These are phyloP conservation scores for Megalonaias nervosa DNA, from an alignment of 1,140 invertebrate genomes.

Conservation along the genomic window DNA sequence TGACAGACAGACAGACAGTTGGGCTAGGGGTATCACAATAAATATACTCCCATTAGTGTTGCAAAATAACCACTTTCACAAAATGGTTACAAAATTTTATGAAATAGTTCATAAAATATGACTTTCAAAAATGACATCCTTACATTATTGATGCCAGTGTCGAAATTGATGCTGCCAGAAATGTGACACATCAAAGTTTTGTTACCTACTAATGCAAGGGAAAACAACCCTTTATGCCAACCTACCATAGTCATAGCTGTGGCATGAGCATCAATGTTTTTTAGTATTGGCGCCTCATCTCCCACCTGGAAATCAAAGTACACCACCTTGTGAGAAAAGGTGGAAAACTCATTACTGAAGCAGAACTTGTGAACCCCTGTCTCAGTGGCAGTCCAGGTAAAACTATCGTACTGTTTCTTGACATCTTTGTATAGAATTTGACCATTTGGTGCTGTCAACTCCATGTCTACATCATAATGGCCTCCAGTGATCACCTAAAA, in stretches of 20 bases:
- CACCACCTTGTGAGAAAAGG: constrained; percentile 99
- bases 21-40: too few relatives aligned
- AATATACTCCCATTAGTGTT: neutral
- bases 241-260: constrained; percentile 95
- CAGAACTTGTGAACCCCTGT: constrained; percentile 89
- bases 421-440: constrained; percentile 93
- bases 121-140: neutral
- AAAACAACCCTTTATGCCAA: constrained; percentile 3
- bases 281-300: constrained; percentile 89
- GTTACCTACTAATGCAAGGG: neutral
- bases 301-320: constrained; percentile 99
- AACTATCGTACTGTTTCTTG: constrained; percentile 95
- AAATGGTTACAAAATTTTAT: neutral
- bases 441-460: constrained; percentile 89
- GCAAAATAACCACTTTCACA: neutral
- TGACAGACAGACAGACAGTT: too few relatives aligned
- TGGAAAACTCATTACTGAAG: constrained; percentile 99
- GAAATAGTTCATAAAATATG: neutral
- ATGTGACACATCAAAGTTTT: neutral
- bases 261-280: constrained; percentile 79
- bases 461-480: constrained; percentile 98
- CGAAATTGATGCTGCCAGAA: neutral
- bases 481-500: constrained; percentile 97
- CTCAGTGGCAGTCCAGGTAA: constrained; percentile 85
- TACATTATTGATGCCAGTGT: neutral